phyloP scores from a whole-genome alignment of 2,797 vertebrate species.

The Pangasius larnaudii region DNA sequence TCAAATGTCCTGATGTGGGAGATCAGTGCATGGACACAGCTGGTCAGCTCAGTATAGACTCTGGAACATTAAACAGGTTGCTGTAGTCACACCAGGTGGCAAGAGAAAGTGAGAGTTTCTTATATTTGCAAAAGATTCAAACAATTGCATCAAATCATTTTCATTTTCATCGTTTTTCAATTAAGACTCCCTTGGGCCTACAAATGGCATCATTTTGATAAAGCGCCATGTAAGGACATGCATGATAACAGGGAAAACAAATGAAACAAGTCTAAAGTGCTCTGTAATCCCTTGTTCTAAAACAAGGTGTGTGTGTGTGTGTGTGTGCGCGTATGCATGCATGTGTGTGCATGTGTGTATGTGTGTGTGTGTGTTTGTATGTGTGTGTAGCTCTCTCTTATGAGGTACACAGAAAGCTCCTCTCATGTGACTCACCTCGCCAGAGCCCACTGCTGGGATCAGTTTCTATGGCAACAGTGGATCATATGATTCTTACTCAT shows the following conservation, averaged over 20 bases:
- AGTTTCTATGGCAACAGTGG: constrained; percentile 79
- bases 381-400: constrained; percentile 34
- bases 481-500: constrained; percentile 80
- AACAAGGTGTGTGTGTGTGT: constrained; percentile 19
- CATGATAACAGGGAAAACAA: constrained; percentile 5
- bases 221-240: neutral
- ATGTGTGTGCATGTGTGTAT: constrained; percentile 8
- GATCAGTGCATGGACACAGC: constrained; percentile 34
- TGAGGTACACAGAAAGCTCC: constrained; percentile 52
- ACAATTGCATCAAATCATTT: neutral
- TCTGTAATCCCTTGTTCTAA: constrained; percentile 31
- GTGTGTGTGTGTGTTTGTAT: constrained; percentile 28
- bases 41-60: constrained; percentile 28
- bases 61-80: constrained; percentile 53
- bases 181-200: neutral
- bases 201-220: neutral
- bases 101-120: neutral
- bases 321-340: neutral
- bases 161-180: too few relatives aligned
- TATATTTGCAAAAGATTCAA: neutral
- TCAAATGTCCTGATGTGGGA: constrained; percentile 19
- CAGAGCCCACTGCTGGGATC: constrained; percentile 78
- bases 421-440: constrained; percentile 81
- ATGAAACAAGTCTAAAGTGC: constrained; percentile 36
- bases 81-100: constrained; percentile 17